phyloP scores from a whole-genome alignment of 2,888 invertebrate genomes.

The Thecophora atra region DNA sequence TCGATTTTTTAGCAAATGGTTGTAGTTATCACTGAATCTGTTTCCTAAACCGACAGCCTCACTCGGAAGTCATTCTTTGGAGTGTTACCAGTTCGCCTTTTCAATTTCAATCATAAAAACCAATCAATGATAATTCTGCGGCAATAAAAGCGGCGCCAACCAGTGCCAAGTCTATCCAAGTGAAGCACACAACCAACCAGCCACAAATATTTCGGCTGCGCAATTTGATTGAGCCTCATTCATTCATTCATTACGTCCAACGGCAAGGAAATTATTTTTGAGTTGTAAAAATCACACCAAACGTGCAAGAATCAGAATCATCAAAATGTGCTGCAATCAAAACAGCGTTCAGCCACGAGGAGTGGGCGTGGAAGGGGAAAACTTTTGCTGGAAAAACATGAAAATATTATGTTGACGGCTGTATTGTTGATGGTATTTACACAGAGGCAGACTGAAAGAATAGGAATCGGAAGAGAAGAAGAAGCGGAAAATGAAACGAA shows the following conservation, averaged over 20 bases:
- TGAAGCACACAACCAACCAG: not conserved
- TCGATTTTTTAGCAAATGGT: too few relatives aligned
- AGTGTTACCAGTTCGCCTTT: too few relatives aligned
- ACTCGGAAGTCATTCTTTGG: too few relatives aligned
- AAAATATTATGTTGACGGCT: slow-evolving; percentile 59
- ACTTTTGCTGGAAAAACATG: slow-evolving; percentile 42
- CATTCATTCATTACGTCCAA: slow-evolving; percentile 6
- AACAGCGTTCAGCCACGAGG: not conserved
- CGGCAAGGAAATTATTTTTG: slow-evolving; percentile 29
- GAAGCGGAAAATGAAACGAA: not conserved
- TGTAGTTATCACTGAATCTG: too few relatives aligned
- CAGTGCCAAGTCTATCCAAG: not conserved
- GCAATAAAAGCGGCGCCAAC: slow-evolving; percentile 35
- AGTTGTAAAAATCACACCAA: slow-evolving; percentile 56
- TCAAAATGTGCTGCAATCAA: slow-evolving; percentile 43
- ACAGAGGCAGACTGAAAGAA: slow-evolving; percentile 15
- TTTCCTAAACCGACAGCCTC: too few relatives aligned
- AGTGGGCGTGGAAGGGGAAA: not conserved
- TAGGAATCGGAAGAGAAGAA: slow-evolving; percentile 20
- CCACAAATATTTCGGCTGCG: not conserved
- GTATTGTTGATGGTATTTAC: slow-evolving; percentile 40
- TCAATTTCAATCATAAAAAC: not conserved
- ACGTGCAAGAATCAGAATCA: slow-evolving; percentile 40
- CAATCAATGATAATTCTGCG: too few relatives aligned
- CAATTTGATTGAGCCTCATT: slow-evolving; percentile 51